These are phyloP conservation scores for Megatriorchis doriae DNA, from an alignment of 2,113 vertebrate species.

Conservation along the genomic window DNA sequence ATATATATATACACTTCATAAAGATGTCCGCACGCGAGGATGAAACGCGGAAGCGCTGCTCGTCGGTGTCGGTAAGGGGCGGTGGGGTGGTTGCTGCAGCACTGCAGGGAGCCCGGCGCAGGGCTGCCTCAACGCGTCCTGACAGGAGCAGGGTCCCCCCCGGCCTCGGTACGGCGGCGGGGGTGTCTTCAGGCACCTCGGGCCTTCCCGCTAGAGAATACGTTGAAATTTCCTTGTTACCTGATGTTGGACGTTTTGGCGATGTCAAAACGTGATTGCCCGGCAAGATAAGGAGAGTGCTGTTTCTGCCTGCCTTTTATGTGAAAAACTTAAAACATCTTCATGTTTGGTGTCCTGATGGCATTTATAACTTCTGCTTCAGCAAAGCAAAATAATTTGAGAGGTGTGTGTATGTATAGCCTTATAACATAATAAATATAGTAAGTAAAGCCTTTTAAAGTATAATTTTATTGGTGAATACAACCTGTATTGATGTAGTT, in stretches of 20 bases:
- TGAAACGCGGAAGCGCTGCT: background rate
- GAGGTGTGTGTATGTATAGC: background rate
- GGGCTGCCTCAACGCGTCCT: too few species aligned
- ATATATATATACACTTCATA: fast-evolving
- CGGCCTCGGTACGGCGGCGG: background rate
- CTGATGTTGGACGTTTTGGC: background rate
- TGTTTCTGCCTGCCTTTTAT: background rate
- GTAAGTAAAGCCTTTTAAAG: background rate
- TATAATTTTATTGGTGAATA: background rate
- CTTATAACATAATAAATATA: background rate
- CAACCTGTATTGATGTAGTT: background rate
- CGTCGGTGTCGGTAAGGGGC: background rate
- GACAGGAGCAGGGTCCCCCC: background rate
- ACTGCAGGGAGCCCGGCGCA: fast-evolving
- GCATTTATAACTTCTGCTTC: background rate
- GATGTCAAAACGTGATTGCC: background rate
- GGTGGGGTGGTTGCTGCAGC: fast-evolving
- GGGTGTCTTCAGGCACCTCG: background rate
- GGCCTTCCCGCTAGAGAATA: fast-evolving
- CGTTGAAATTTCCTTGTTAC: background rate
- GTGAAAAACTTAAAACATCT: background rate
- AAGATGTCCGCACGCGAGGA: background rate
- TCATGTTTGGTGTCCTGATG: background rate
- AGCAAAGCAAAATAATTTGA: background rate
- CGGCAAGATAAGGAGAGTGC: background rate